phyloP scores from a whole-genome alignment of 2,888 invertebrate genomes.

The Nephrotoma appendiculata region DNA sequence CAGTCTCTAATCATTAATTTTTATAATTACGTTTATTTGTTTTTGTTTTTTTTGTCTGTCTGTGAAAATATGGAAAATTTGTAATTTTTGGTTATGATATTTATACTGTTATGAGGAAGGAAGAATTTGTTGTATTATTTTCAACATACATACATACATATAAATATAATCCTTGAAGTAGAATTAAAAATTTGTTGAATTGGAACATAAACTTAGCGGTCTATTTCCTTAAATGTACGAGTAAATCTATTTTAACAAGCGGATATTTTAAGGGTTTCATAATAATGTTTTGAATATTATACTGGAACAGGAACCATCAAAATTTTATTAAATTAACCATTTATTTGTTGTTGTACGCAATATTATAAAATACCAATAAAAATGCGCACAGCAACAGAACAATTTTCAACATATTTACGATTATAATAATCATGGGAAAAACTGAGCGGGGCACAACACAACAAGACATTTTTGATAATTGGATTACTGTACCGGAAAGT shows the following conservation, averaged over 20 bases:
- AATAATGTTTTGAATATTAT: background rate
- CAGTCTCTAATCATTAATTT: background rate
- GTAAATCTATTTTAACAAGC: background rate
- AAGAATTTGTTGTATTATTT: background rate
- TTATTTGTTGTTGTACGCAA: background rate
- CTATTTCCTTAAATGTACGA: background rate
- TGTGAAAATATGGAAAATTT: background rate
- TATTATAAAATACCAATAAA: background rate
- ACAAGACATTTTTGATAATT: background rate
- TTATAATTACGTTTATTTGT: background rate
- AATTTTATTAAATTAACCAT: background rate
- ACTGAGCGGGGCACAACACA: background rate
- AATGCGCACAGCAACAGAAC: background rate
- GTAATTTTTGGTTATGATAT: background rate
- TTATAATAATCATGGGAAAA: background rate
- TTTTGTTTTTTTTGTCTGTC: background rate
- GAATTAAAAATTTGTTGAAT: background rate
- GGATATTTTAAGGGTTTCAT: background rate
- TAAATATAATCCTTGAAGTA: background rate
- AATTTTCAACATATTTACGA: background rate
- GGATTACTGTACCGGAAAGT: background rate
- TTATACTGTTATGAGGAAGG: background rate
- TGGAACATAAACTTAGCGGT: background rate
- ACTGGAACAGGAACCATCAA: background rate
- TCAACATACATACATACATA: background rate